Conservation (phyloP, 2,888 invertebrate genomes). For the Theretra japonica region DNA sequence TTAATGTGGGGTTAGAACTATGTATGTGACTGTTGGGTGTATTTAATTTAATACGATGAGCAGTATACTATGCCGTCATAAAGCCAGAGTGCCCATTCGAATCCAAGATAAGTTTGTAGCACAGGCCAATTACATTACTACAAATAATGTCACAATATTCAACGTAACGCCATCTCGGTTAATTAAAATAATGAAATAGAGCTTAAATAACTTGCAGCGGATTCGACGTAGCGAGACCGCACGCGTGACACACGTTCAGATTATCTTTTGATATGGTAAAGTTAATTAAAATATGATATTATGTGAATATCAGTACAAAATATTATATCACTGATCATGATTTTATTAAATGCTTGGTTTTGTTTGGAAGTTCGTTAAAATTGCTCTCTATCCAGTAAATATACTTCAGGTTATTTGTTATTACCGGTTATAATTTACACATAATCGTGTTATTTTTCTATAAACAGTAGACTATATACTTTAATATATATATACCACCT, state of each 20-base stretch:
- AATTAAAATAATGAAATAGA: constrained; percentile 31
- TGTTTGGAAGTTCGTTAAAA: too few relatives aligned
- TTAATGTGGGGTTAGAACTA: too few relatives aligned
- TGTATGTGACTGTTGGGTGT: too few relatives aligned
- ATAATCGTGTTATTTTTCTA: too few relatives aligned
- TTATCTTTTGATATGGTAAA: constrained; percentile 14
- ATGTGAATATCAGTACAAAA: not conserved
- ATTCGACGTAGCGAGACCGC: constrained; percentile 22
- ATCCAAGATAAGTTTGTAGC: constrained; percentile 14
- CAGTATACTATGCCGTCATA: not conserved
- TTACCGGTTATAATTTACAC: too few relatives aligned
- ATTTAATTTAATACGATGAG: too few relatives aligned
- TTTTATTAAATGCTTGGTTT: too few relatives aligned
- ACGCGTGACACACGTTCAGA: not conserved
- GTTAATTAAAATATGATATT: not conserved
- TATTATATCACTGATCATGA: too few relatives aligned
- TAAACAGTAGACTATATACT: too few relatives aligned
- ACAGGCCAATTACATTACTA: constrained; percentile 22
- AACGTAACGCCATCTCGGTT: constrained; percentile 29
- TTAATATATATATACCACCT: too few relatives aligned
- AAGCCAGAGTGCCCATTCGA: not conserved
- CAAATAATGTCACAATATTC: constrained; percentile 31
- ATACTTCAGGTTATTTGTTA: too few relatives aligned
- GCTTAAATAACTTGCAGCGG: constrained; percentile 4
- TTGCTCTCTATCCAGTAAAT: too few relatives aligned